Evolutionary conservation across 2,797 vertebrate species (phyloP).

Genomic region (Botia kubotai): DNA sequence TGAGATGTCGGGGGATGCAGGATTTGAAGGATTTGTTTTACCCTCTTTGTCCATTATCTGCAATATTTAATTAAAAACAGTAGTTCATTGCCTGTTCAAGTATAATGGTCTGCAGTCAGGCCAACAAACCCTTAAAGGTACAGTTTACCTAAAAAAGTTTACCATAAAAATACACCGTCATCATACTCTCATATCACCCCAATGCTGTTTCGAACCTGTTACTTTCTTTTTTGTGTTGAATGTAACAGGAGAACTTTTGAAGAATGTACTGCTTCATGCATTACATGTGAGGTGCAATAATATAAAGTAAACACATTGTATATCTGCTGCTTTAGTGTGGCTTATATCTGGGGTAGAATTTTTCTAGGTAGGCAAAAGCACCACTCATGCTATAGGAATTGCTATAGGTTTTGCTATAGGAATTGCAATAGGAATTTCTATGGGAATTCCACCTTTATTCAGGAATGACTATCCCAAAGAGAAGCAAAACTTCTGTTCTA

Average conservation of each 20-base stretch:
- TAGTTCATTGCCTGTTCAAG: neutral
- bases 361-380: neutral
- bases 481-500: neutral
- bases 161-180: too few relatives aligned
- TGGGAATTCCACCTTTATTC: too few relatives aligned
- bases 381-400: too few relatives aligned
- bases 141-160: neutral
- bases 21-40: neutral
- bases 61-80: neutral
- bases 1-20: neutral
- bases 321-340: neutral
- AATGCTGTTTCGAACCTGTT: neutral
- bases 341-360: neutral
- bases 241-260: too few relatives aligned
- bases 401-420: too few relatives aligned
- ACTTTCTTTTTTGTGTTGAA: too few relatives aligned
- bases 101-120: neutral
- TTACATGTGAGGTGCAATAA: too few relatives aligned
- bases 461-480: neutral
- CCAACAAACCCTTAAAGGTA: neutral
- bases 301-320: too few relatives aligned
- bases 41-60: too few relatives aligned
- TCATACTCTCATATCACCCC: too few relatives aligned
- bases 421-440: too few relatives aligned
- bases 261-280: too few relatives aligned